Conservation (phyloP, 2,888 invertebrate genomes). For the Orthosia gracilis region DNA sequence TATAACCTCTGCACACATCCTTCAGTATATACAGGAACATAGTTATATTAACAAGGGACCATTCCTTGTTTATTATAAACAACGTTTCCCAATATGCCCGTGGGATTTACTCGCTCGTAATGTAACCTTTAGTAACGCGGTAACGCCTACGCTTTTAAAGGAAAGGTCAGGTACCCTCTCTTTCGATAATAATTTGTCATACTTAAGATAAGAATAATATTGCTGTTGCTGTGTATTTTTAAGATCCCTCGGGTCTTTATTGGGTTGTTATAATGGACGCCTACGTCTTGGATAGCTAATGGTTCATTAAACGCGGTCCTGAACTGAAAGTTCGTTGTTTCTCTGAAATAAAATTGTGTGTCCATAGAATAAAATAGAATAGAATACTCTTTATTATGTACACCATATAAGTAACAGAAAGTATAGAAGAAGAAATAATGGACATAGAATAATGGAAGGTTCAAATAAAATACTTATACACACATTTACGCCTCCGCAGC, state of each 20-base stretch:
- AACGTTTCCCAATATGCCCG: neutral
- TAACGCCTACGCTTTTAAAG: neutral
- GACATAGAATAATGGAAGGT: neutral
- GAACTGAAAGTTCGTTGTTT: neutral
- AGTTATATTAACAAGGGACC: too few species aligned
- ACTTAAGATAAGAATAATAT: slow-evolving; percentile 11
- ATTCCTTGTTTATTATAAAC: too few species aligned
- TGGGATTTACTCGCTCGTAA: neutral
- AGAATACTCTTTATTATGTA: too few species aligned
- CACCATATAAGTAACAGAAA: too few species aligned
- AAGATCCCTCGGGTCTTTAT: neutral
- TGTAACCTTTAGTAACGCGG: slow-evolving; percentile 24
- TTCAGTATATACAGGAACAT: too few species aligned
- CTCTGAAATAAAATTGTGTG: neutral
- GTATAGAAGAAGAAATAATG: too few species aligned
- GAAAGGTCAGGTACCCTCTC: slow-evolving; percentile 18
- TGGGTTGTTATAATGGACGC: neutral
- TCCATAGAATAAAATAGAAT: too few species aligned
- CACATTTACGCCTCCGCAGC: too few species aligned
- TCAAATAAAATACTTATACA: neutral
- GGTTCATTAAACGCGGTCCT: neutral
- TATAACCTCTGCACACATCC: too few species aligned
- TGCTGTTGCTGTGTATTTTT: slow-evolving; percentile 12
- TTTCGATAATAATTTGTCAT: slow-evolving; percentile 1
- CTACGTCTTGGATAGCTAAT: neutral